Conservation (phyloP, 2,113 vertebrate species). For the Cervus canadensis region DNA sequence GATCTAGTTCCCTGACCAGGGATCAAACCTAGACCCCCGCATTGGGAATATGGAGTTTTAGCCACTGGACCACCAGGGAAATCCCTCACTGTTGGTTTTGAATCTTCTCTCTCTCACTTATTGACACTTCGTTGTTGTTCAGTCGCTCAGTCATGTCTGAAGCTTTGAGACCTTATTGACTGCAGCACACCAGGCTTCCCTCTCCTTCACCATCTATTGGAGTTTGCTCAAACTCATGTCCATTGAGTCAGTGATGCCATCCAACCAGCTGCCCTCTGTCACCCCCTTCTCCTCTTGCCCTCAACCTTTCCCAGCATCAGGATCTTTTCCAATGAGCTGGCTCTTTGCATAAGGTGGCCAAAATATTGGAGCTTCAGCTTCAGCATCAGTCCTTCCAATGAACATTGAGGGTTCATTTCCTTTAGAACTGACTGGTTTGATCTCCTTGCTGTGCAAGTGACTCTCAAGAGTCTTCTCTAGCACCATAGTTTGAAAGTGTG, state of each 20-base stretch:
- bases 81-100: background rate
- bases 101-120: background rate
- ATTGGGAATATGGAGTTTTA: background rate
- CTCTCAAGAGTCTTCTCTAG: background rate
- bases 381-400: background rate
- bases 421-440: background rate
- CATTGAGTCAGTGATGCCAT: background rate
- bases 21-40: background rate
- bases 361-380: background rate
- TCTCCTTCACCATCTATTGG: background rate
- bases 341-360: background rate
- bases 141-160: accelerated
- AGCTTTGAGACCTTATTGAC: background rate
- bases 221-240: background rate
- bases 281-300: background rate
- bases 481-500: background rate
- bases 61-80: background rate
- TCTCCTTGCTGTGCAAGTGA: background rate
- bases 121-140: background rate
- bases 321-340: background rate
- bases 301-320: background rate
- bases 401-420: background rate
- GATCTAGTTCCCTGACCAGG: background rate
- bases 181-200: background rate
- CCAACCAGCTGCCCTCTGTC: background rate